phyloP scores from a whole-genome alignment of 2,797 vertebrate genomes.

The Myotis daubentonii region DNA sequence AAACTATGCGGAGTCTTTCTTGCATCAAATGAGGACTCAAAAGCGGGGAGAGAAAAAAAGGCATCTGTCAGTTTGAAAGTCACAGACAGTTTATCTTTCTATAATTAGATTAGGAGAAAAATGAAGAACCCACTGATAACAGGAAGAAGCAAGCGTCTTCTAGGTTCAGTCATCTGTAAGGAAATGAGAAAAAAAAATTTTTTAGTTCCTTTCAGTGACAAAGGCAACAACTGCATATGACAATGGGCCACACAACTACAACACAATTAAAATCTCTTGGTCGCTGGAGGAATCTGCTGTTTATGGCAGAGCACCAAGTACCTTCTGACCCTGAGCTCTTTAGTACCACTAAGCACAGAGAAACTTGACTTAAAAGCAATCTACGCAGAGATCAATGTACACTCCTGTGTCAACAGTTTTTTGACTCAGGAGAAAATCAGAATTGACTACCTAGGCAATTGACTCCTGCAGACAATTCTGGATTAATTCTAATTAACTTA shows the following conservation, averaged over 20 bases:
- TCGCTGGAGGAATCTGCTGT: background rate
- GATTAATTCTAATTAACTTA: slow-evolving; percentile 50
- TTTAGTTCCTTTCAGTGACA: slow-evolving; percentile 60
- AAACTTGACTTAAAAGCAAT: slow-evolving; percentile 41
- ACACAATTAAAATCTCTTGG: background rate
- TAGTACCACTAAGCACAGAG: background rate
- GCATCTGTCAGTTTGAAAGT: slow-evolving; percentile 76
- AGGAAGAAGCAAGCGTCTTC: slow-evolving; percentile 75
- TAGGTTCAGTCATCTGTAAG: slow-evolving; percentile 72
- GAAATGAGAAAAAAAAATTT: slow-evolving; percentile 45
- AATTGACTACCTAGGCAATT: background rate
- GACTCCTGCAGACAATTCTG: slow-evolving; percentile 28
- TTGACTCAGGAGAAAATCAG: slow-evolving; percentile 34
- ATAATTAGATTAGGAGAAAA: slow-evolving; percentile 72
- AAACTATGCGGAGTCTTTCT: slow-evolving; percentile 9
- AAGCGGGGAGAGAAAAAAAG: background rate
- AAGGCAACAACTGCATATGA: slow-evolving; percentile 37
- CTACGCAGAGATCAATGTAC: background rate
- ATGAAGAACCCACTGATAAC: slow-evolving; percentile 68
- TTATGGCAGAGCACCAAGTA: slow-evolving; percentile 1
- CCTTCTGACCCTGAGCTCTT: slow-evolving; percentile 14
- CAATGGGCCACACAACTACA: background rate
- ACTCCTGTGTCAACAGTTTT: slow-evolving; percentile 47
- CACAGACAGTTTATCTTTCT: slow-evolving; percentile 75
- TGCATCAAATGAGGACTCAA: slow-evolving; percentile 36